Evolutionary conservation across 1,140 invertebrate species (phyloP).

Genomic region (Dinoponera quadriceps): DNA sequence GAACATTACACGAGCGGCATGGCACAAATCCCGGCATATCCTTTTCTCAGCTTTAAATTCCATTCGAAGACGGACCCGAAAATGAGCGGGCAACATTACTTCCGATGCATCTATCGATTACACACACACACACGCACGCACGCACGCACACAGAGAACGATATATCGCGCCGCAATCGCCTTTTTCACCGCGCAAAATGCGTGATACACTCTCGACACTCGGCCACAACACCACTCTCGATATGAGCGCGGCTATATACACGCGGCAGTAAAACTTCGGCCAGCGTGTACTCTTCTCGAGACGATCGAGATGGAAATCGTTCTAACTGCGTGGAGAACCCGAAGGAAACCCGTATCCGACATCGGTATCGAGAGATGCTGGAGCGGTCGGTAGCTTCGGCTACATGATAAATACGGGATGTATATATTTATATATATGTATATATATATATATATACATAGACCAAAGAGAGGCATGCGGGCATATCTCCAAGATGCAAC

Average conservation of each 20-base stretch:
- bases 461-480: slow-evolving; percentile 63
- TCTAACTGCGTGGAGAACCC: not conserved
- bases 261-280: not conserved
- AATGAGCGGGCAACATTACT: no score
- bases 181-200: not conserved
- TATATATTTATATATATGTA: no score
- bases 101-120: no score
- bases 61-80: no score
- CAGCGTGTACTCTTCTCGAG: slow-evolving; percentile 31
- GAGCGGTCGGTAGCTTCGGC: not conserved
- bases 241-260: not conserved
- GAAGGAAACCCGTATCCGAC: not conserved
- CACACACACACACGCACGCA: no score
- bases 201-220: not conserved
- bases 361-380: slow-evolving; percentile 3
- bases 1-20: no score
- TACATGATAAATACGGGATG: slow-evolving; percentile 48
- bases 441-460: no score
- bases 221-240: not conserved
- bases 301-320: slow-evolving; percentile 9
- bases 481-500: slow-evolving; percentile 71
- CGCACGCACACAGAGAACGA: no score
- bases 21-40: no score
- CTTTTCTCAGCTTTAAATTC: no score
- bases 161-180: no score